These are phyloP conservation scores for Calyptomena viridis DNA, from an alignment of 2,113 vertebrate species.

Conservation along the genomic window DNA sequence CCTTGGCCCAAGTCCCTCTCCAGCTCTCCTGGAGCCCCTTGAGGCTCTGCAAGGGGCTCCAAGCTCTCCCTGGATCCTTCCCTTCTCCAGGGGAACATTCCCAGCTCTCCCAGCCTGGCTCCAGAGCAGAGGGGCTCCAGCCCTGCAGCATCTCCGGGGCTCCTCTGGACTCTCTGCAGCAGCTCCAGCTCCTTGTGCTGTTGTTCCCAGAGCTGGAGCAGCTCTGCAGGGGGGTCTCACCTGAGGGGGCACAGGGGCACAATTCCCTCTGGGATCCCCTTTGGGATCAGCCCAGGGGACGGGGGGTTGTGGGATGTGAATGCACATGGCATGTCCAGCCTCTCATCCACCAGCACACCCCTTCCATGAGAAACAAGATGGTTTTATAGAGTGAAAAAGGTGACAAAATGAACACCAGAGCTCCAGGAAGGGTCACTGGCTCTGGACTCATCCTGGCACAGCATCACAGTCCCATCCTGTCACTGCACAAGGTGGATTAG, in stretches of 20 bases:
- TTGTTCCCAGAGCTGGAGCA: neutral
- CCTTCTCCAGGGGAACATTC: accelerated
- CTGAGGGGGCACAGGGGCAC: neutral
- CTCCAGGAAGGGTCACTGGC: neutral
- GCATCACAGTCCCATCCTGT: too few relatives aligned
- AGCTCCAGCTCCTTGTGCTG: neutral
- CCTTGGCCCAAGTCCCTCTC: neutral
- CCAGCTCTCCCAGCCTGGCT: neutral
- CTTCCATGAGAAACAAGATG: neutral
- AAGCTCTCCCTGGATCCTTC: neutral
- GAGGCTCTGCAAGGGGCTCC: accelerated
- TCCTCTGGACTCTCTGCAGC: neutral
- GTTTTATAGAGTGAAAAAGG: neutral
- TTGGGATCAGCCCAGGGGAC: neutral
- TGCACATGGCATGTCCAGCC: accelerated
- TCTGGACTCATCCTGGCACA: neutral
- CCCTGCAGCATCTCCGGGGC: accelerated
- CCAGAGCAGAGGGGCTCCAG: neutral
- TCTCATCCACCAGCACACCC: neutral
- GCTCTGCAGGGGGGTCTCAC: neutral
- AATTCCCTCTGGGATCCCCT: neutral
- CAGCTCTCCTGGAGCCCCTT: neutral
- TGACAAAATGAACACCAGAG: neutral
- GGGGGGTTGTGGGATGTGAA: neutral
- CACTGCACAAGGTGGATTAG: neutral